Evolutionary conservation across 2,888 invertebrate species (phyloP).

Genomic region (Trichopria drosophilae): DNA sequence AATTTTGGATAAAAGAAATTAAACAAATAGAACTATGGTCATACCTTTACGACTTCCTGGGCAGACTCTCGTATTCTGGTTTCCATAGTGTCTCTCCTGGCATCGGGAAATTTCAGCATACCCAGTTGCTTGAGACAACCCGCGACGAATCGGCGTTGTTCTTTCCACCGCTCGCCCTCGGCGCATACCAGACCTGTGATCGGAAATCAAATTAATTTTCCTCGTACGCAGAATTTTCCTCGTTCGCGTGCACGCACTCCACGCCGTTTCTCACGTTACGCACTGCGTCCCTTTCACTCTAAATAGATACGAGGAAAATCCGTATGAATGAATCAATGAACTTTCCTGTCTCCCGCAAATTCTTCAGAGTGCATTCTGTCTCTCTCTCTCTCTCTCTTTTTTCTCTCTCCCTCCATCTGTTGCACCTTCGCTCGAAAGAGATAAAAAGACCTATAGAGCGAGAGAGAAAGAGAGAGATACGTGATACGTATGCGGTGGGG

Average conservation of each 20-base stretch:
- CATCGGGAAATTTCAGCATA: conserved; percentile 66
- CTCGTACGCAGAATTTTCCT: conserved; percentile 1
- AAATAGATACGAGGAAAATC: conserved; percentile 21
- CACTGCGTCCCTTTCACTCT: conserved; percentile 4
- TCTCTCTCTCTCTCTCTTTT: not conserved
- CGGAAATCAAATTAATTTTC: conserved; percentile 6
- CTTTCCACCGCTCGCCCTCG: conserved; percentile 79
- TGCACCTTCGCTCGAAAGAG: not conserved
- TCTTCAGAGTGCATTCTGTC: not conserved
- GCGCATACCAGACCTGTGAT: conserved; percentile 78
- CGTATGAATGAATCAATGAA: conserved; percentile 23
- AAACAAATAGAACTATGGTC: not conserved
- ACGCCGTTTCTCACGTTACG: conserved; percentile 6
- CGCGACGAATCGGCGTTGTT: conserved; percentile 75
- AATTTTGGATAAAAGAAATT: too few species aligned
- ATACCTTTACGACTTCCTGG: conserved; percentile 66
- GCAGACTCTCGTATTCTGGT: conserved; percentile 67
- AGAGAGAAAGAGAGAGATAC: not conserved
- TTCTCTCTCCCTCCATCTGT: too few species aligned
- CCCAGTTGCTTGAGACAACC: conserved; percentile 76
- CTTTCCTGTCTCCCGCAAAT: conserved; percentile 23
- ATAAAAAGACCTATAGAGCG: not conserved
- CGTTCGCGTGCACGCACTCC: not conserved
- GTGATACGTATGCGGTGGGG: not conserved
- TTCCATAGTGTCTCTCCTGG: conserved; percentile 67